Base-by-base conservation (phyloP, 2,113 vertebrate genomes). In the Limanda limanda region DNA sequence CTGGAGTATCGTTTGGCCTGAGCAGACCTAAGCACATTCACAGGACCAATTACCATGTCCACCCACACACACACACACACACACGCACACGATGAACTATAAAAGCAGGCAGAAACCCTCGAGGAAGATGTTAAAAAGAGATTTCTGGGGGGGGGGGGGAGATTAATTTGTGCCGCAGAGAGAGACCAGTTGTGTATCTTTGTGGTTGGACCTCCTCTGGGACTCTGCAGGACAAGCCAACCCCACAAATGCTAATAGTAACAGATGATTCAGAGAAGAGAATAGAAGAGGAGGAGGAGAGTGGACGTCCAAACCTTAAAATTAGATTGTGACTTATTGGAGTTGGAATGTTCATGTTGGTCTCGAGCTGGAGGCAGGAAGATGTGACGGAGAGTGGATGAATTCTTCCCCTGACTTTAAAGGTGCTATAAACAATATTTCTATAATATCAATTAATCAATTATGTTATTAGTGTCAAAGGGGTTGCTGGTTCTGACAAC, bases 11-110 rank as follows among this genome's bases (percentile, higher is more conserved):
- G 18, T 62, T 86, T 79, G 83, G 82, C 77, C 84, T 64, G 69
- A 88, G 62, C 65, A 68, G 76, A 84, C 71, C 74, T 45, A 51
- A 31, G 73, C 68, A 72, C 79, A 85, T 88, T 83, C 78, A 78
- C 84, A 70, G 74, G 37, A 69, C 85, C 89, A 86, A 88, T 93
- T 91, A 90, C 85, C 60, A 68, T 58, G 68, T 83, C 86, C 82
- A 20, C 86, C 88, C 84, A 86, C 88, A 68, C 54, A 6, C 68
- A 70, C 59, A 74, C 70, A 23, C 61, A 75, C 58, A 62, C 67
- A 69, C 66, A 17, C 62, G 66, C 45, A 68, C 57, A 61, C 47
- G 42, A 71, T 61, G 62, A 85, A 79, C 55, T 69, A 63, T 20
- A 73, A 80, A 79, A 80, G 71, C 67, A 91, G 74, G 68, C 77